Evolutionary conservation across 2,888 invertebrate genomes (phyloP), one percentile per base, ranked within the genome.

Genomic region (Eustalomyia histrio): DNA sequence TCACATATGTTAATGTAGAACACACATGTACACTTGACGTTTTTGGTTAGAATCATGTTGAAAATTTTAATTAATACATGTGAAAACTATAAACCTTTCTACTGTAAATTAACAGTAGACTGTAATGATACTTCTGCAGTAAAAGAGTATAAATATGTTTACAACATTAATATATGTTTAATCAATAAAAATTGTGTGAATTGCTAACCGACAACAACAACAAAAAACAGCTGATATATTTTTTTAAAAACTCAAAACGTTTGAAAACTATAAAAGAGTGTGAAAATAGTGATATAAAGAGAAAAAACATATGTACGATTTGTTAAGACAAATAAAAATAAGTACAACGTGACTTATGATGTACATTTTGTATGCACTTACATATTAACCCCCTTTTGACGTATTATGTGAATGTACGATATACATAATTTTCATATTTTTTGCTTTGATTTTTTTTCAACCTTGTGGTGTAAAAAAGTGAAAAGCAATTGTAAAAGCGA

Each of bases 341-440:
- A 50, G 57, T 53, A 43, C 47, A 47, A 57, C 55, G 16, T 64
- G 33, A 47, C 64, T 47, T 73, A 63, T 64, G 64, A 50, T 17
- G 7, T 33, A 64, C 8, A 14, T n/a, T 47, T 47, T 47, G 8
- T 47, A n/a, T 47, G 43, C 43, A 47, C n/a, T 47, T n/a, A 47
- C n/a, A 47, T n/a, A 47, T n/a, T 47, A 47, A 47, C n/a, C 43
- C 14, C 5, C 43, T 6, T 47, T 47, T 12, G 39, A 39, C 12
- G 39, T 39, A 12, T 39, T 12, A 39, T 39, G 7, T 29, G 7
- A 29, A 29, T 29, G 29, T 6, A 5, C 24, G 5, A 24, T 24
- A 5, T 24, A 24, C 5, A 24, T 3, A 24, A 24, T 24, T 24
- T 24, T 24, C 24, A 24, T 24, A 24, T 24, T 24, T 24, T 24